Evolutionary conservation across 2,797 vertebrate species (phyloP), one percentile per base, ranked within the genome.

Genomic region (Myotis pilosus): DNA sequence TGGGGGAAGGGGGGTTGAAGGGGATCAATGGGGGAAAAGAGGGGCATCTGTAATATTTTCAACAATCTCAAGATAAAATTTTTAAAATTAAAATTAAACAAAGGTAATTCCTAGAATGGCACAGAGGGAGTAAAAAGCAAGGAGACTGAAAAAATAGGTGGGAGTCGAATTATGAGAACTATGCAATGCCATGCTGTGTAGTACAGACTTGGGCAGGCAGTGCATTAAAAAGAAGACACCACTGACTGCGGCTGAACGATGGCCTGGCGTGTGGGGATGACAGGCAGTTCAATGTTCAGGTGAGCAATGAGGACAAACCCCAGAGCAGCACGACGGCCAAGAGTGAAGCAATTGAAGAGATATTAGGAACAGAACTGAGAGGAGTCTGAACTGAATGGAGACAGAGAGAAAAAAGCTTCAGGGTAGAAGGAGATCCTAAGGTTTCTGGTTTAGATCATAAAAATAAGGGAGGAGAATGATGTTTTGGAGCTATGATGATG

Each of bases 391-490:
- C 19, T 53, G 28, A 75, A 90, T 11, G 23, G 16, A 55, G 11
- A 71, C 2, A 1, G 2, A 33, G n/a, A 81, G 30, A 44, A 79
- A 78, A 89, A 74, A 69, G 53, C 30, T 64, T 47, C n/a, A 12
- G 72, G 49, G 41, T 28, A 64, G 51, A 78, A 72, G 38, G 89
- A 75, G 10, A 79, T 2, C 33, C 62, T 64, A 36, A 53, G 28
- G 57, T 41, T 89, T 92, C 51, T 38, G 16, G 44, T 68, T 90
- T 68, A 88, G 51, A 69, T 44, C 51, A 95, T 84, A 80, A 94
- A 95, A 92, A 57, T 44, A 87, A 69, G 66, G 51, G 23, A 89
- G 47, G 47, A 69, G 41, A 89, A 72, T 53, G n/a, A 49, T 3
- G 13, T 53, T 60, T 44, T 8, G 36, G 51, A 16, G 41, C 33